A percentile compares a stretch with the other conserved stretches of the same genome.
These are phyloP conservation scores for Antigone vipio DNA, from an alignment of 2,113 vertebrate species.

Conservation along the genomic window DNA sequence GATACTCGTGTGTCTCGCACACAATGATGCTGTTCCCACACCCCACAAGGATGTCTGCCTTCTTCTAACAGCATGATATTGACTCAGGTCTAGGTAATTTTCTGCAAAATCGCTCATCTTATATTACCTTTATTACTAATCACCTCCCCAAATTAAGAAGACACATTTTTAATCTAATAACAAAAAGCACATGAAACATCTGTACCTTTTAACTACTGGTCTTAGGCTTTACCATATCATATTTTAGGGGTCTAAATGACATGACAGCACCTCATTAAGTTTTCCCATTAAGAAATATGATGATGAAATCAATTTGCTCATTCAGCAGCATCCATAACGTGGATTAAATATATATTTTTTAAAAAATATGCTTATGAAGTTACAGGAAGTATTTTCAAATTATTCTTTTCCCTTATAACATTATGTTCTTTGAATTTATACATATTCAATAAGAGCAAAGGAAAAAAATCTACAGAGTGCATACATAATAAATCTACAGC, in stretches of 20 bases:
- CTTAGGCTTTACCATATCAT: background rate
- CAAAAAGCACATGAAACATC: background rate
- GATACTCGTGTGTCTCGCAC: rapidly evolving
- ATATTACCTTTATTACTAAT: background rate
- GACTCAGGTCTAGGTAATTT: background rate
- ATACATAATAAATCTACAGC: background rate
- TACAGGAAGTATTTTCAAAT: background rate
- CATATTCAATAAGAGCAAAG: background rate
- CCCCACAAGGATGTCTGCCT: background rate
- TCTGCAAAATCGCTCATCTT: background rate
- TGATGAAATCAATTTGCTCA: background rate
- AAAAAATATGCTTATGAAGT: background rate
- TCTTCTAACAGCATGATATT: background rate
- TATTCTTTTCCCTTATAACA: background rate
- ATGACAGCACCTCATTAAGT: background rate
- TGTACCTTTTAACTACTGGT: background rate
- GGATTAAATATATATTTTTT: background rate
- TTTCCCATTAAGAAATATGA: background rate
- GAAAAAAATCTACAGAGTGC: background rate
- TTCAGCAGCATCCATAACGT: background rate
- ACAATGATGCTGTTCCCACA: background rate
- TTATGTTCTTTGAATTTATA: background rate
- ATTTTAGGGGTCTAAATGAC: background rate
- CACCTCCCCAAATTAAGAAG: background rate
- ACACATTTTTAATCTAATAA: background rate